Conservation (phyloP, 2,113 vertebrate species). For the Trogon melanurus region DNA sequence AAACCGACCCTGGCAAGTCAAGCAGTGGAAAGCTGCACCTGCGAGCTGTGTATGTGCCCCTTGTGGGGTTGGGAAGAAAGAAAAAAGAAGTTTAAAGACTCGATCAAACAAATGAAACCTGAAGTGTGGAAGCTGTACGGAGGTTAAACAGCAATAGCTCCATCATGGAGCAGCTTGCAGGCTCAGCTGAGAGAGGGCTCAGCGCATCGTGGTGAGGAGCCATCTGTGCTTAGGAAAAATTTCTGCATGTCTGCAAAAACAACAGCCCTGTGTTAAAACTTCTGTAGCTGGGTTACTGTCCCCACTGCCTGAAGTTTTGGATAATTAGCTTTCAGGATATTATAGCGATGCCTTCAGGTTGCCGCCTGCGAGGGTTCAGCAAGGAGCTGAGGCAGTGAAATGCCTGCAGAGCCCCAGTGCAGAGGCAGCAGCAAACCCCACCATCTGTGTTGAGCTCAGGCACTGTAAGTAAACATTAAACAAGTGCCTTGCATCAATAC, state of each 20-base stretch:
- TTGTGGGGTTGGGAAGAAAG: not conserved
- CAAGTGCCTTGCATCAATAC: not conserved
- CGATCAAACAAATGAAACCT: not conserved
- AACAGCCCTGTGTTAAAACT: not conserved
- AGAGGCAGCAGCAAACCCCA: not conserved
- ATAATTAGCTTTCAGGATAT: not conserved
- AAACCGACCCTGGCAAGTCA: not conserved
- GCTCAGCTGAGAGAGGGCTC: not conserved
- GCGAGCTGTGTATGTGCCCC: accelerated
- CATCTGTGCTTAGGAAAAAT: not conserved
- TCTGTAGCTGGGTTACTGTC: not conserved
- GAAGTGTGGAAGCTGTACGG: not conserved
- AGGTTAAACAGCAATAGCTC: not conserved
- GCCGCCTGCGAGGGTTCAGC: not conserved
- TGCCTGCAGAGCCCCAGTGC: accelerated
- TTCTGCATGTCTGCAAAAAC: not conserved
- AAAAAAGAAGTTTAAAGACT: not conserved
- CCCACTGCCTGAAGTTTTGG: not conserved
- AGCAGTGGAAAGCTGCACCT: not conserved
- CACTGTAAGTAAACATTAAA: not conserved
- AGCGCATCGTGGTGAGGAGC: accelerated
- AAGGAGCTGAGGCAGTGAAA: not conserved
- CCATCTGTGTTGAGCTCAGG: not conserved
- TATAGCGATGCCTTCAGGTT: not conserved
- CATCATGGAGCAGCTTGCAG: not conserved